A percentile compares a stretch with the other conserved stretches of the same genome.
phyloP scores from a whole-genome alignment of 1,140 invertebrate species.

The Hyposmocoma kahamanoa region DNA sequence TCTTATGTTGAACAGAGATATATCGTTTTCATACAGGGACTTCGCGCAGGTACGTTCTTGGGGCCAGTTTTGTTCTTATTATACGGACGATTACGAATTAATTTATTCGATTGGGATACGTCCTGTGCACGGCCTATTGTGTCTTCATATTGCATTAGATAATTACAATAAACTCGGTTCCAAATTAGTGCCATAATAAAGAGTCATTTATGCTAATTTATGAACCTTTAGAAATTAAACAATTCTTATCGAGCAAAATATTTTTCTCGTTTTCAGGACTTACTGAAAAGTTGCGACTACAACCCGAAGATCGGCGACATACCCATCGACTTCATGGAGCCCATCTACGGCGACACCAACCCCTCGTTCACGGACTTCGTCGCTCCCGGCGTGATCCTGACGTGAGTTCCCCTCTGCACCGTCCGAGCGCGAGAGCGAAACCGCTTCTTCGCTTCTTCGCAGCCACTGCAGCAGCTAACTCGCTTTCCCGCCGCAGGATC shows the following conservation, averaged over 20 bases:
- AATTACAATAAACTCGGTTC: too few relatives aligned
- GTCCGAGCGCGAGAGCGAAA: too few relatives aligned
- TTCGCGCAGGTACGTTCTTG: constrained; percentile 76
- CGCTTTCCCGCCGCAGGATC: constrained; percentile 79
- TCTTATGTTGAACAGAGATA: constrained; percentile 85
- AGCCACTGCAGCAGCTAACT: too few relatives aligned
- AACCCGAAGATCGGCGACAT: constrained; percentile 88
- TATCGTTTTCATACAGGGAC: constrained; percentile 85
- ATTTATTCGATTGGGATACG: too few relatives aligned
- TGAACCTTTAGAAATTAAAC: neutral
- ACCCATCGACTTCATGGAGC: constrained; percentile 86
- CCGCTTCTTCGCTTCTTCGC: too few relatives aligned
- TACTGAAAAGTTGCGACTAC: constrained; percentile 81
- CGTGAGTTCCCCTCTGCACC: constrained; percentile 75
- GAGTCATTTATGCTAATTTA: neutral
- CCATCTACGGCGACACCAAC: constrained; percentile 90
- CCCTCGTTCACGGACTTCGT: constrained; percentile 97
- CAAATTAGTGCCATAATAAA: too few relatives aligned
- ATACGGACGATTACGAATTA: too few relatives aligned
- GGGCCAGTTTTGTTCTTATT: neutral
- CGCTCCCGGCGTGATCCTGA: constrained; percentile 94
- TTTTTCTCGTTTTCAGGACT: constrained; percentile 60
- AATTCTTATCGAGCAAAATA: neutral
- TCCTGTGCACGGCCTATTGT: too few relatives aligned
- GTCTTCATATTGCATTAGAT: too few relatives aligned